phyloP scores from a whole-genome alignment of 2,888 invertebrate genomes.

The Drosophila histrio region DNA sequence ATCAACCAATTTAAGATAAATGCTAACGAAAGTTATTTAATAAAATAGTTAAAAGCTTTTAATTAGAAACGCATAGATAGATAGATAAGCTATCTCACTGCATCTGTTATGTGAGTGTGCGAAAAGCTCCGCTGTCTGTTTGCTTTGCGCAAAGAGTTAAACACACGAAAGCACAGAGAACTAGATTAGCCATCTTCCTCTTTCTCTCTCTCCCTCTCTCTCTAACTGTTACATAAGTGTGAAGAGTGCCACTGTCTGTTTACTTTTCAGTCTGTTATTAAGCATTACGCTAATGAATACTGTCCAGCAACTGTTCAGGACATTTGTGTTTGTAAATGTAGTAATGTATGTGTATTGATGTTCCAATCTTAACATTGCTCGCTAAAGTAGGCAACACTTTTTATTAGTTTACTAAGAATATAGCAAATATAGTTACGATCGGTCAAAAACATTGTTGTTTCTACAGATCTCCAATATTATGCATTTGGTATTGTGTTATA shows the following conservation, averaged over 20 bases:
- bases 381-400: constrained; percentile 41
- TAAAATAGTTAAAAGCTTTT: no score
- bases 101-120: no score
- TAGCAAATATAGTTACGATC: no score
- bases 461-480: no score
- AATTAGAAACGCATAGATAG: no score
- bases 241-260: not conserved
- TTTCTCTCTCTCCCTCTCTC: not conserved
- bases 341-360: not conserved
- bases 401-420: no score
- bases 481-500: no score
- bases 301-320: constrained; percentile 15
- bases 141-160: not conserved
- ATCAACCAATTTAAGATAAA: no score
- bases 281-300: constrained; percentile 38
- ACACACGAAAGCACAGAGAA: constrained; percentile 1
- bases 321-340: not conserved
- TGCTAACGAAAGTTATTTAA: no score
- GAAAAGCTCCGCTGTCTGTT: no score
- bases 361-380: constrained; percentile 15
- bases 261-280: constrained; percentile 5
- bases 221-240: not conserved
- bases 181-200: not conserved
- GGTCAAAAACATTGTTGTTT: no score
- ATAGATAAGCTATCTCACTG: no score